phyloP scores from a whole-genome alignment of 2,113 vertebrate species.

The Hepsetus odoe region DNA sequence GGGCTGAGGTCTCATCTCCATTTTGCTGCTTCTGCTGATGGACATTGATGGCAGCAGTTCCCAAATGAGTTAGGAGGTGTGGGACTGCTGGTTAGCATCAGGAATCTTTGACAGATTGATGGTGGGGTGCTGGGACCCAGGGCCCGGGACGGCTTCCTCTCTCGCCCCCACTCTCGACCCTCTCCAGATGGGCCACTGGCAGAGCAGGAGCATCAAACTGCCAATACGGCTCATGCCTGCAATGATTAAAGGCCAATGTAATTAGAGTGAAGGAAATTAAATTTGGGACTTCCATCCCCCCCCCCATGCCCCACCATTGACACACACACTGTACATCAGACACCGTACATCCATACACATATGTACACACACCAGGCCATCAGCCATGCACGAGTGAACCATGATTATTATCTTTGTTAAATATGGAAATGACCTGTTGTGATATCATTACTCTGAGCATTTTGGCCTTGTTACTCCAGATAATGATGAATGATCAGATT shows the following conservation, averaged over 20 bases:
- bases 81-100: conserved; percentile 44
- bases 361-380: conserved; percentile 21
- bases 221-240: conserved; percentile 88
- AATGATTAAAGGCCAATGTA: conserved; percentile 95
- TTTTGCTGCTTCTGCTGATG: neutral
- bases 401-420: conserved; percentile 3
- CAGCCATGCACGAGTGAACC: neutral
- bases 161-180: conserved; percentile 32
- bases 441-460: neutral
- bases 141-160: conserved; percentile 5
- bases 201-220: conserved; percentile 83
- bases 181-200: conserved; percentile 86
- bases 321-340: conserved; percentile 12
- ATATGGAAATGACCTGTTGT: neutral
- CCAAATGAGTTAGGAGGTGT: neutral
- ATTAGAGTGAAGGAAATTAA: conserved; percentile 79
- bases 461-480: neutral
- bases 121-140: conserved; percentile 18
- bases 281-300: conserved; percentile 55
- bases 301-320: conserved; percentile 15
- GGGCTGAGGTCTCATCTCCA: neutral
- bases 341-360: conserved; percentile 31
- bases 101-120: conserved; percentile 46
- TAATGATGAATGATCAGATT: neutral
- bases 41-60: neutral